Conservation (phyloP, 2,888 invertebrate genomes). For the Lasioglossum leucozonium region DNA sequence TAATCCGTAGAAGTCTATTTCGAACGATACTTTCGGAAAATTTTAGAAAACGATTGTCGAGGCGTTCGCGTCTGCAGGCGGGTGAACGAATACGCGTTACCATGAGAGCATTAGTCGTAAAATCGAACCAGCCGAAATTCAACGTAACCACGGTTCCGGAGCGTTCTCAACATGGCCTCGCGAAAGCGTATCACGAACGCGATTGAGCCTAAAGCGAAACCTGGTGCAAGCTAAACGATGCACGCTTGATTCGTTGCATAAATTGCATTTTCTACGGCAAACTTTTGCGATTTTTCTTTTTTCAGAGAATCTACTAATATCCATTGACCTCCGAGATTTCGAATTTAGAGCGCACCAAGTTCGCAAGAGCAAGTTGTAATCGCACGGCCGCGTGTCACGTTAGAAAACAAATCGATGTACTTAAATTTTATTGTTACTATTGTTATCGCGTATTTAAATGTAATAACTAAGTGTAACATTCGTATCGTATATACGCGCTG, state of each 20-base stretch:
- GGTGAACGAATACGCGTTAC: conserved; percentile 39
- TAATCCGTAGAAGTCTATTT: not conserved
- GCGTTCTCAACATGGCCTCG: conserved; percentile 1
- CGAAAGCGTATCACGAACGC: conserved; percentile 1
- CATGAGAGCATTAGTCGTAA: conserved; percentile 19
- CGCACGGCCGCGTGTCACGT: not conserved
- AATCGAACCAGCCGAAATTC: conserved; percentile 19
- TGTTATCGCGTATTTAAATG: conserved; percentile 58
- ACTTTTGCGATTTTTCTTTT: not conserved
- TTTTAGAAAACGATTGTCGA: not conserved
- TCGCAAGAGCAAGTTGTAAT: not conserved
- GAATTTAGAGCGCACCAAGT: not conserved
- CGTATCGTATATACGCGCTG: conserved; percentile 33
- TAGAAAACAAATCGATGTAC: conserved; percentile 49
- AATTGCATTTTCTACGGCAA: not conserved
- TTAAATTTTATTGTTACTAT: conserved; percentile 65
- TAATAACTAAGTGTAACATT: conserved; percentile 45
- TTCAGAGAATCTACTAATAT: not conserved
- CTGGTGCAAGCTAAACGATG: not conserved
- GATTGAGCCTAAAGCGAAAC: not conserved
- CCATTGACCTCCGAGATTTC: not conserved
- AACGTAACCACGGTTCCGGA: not conserved
- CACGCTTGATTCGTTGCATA: not conserved
- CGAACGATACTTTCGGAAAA: not conserved
- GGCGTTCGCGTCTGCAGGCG: conserved; percentile 18